phyloP scores from a whole-genome alignment of 2,888 invertebrate species.

The Lasioglossum figueresi region DNA sequence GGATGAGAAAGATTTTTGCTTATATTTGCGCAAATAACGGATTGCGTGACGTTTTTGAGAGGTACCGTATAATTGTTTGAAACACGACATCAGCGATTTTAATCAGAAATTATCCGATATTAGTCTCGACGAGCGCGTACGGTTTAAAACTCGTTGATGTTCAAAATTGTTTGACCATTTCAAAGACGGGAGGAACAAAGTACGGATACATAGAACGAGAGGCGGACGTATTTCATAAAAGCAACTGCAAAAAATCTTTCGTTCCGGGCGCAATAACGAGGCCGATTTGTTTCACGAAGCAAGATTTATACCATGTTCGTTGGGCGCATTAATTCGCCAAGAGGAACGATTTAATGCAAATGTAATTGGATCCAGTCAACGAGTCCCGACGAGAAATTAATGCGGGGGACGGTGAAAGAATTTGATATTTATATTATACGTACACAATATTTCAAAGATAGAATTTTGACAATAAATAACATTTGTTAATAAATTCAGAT shows the following conservation, averaged over 20 bases:
- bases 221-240: background rate
- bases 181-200: background rate
- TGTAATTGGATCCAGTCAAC: conserved; percentile 57
- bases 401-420: background rate
- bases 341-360: conserved; percentile 50
- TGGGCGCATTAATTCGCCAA: conserved; percentile 30
- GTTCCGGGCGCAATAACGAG: conserved; percentile 20
- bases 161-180: background rate
- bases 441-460: background rate
- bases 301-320: conserved; percentile 36
- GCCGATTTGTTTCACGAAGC: conserved; percentile 2
- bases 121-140: background rate
- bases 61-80: background rate
- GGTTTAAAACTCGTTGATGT: background rate
- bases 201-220: background rate
- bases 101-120: background rate
- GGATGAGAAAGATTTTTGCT: background rate
- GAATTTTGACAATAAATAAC: background rate
- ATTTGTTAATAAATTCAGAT: background rate
- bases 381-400: conserved; percentile 1
- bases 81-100: background rate
- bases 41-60: background rate
- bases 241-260: conserved; percentile 9
- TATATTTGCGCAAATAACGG: background rate
- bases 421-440: background rate